Conservation (phyloP, 2,888 invertebrate species). For the Clusia tigrina region DNA sequence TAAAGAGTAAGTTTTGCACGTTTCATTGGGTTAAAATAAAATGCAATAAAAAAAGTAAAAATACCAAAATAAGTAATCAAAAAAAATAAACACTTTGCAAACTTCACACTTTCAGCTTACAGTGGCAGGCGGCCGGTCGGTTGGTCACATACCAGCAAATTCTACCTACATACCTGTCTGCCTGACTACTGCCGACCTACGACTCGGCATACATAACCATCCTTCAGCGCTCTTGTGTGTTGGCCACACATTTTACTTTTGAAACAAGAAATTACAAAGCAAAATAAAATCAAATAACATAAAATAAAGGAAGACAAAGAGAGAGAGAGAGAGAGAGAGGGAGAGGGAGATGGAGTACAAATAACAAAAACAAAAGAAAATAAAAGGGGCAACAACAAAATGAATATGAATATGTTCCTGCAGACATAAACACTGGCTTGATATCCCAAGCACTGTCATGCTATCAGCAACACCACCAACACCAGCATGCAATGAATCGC, state of each 20-base stretch:
- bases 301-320: background rate
- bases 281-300: background rate
- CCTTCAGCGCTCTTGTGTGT: background rate
- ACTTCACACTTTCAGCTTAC: slow-evolving; percentile 3
- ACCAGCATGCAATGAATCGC: background rate
- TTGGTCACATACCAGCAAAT: too few species aligned
- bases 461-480: background rate
- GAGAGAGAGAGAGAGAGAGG: too few species aligned
- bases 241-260: slow-evolving; percentile 1
- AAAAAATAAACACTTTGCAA: too few species aligned
- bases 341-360: too few species aligned
- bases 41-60: too few species aligned
- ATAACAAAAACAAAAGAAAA: background rate
- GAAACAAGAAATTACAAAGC: background rate
- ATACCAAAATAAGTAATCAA: too few species aligned
- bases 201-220: background rate
- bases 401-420: background rate
- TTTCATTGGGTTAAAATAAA: background rate
- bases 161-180: background rate
- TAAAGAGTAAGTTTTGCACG: background rate
- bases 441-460: background rate
- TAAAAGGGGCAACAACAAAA: background rate
- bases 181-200: background rate
- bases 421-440: background rate
- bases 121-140: background rate